Percentiles rank a stretch among this genome's conserved stretches.
phyloP scores from a whole-genome alignment of 2,888 invertebrate species.

The Ichneumoninae sp. region DNA sequence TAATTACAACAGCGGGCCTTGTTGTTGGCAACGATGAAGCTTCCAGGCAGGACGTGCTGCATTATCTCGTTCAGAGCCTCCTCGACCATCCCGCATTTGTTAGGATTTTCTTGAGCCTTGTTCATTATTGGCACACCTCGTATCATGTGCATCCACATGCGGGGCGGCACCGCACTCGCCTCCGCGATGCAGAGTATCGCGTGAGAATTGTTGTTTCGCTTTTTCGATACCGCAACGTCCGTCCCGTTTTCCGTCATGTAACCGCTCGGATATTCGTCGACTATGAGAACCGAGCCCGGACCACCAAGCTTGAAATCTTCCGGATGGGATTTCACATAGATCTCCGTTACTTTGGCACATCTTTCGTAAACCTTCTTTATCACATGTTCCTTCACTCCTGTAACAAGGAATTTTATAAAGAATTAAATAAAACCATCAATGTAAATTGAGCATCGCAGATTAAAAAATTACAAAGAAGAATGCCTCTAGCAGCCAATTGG shows the following conservation, averaged over 20 bases:
- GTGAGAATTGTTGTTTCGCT: constrained; percentile 86
- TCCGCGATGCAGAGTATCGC: constrained; percentile 89
- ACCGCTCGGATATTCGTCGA: constrained; percentile 88
- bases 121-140: constrained; percentile 78
- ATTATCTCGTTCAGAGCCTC: constrained; percentile 82
- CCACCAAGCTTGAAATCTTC: constrained; percentile 86
- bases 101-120: constrained; percentile 69
- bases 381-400: constrained; percentile 87
- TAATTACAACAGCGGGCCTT: constrained; percentile 81
- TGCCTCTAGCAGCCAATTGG: neutral
- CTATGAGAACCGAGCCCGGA: constrained; percentile 86
- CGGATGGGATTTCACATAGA: constrained; percentile 84
- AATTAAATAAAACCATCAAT: neutral
- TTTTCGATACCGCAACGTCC: constrained; percentile 84
- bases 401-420: constrained; percentile 67
- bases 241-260: constrained; percentile 86
- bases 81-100: constrained; percentile 79
- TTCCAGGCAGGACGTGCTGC: constrained; percentile 81
- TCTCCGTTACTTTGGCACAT: constrained; percentile 85
- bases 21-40: constrained; percentile 83
- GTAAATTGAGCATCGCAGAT: too few species aligned
- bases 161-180: constrained; percentile 84
- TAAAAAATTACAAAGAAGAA: too few species aligned
- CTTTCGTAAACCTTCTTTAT: constrained; percentile 87
- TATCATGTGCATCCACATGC: constrained; percentile 84